Evolutionary conservation across 2,888 invertebrate genomes (phyloP).

Genomic region (Eupithecia subfuscata): DNA sequence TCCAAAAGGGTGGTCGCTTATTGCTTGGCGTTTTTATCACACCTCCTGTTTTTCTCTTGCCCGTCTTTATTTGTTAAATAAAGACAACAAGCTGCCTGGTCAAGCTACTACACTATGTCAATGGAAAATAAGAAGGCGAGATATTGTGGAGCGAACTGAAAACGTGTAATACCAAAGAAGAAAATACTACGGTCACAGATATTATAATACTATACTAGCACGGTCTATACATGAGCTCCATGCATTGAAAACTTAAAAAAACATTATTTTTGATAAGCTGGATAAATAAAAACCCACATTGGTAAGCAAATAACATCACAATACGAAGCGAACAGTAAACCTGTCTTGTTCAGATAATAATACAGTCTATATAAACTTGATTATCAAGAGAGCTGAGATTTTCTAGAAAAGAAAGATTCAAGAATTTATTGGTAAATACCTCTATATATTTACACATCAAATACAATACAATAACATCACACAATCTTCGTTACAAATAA

Average conservation of each 20-base stretch:
- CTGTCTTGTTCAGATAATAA: no score
- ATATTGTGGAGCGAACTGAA: background rate
- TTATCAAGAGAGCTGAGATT: background rate
- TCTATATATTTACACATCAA: no score
- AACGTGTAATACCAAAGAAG: background rate
- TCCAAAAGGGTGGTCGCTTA: conserved; percentile 68
- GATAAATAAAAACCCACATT: background rate
- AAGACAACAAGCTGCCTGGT: background rate
- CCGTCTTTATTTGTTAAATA: background rate
- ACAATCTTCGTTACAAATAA: no score
- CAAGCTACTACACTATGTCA: background rate
- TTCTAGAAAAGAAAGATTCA: background rate
- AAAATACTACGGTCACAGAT: no score
- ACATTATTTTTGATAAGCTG: background rate
- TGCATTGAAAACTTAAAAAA: background rate
- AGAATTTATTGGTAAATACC: no score
- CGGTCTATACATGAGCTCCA: background rate
- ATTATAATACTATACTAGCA: no score
- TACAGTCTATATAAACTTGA: background rate
- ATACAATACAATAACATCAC: no score
- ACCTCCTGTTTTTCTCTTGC: conserved; percentile 46
- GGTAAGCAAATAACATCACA: background rate
- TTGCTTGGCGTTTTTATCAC: conserved; percentile 66
- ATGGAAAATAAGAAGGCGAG: background rate
- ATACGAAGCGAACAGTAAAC: background rate